Conservation (phyloP, 30 jellyfish, hydroid and myxozoan genomes). For the Hydractinia symbiolongicarpus region DNA sequence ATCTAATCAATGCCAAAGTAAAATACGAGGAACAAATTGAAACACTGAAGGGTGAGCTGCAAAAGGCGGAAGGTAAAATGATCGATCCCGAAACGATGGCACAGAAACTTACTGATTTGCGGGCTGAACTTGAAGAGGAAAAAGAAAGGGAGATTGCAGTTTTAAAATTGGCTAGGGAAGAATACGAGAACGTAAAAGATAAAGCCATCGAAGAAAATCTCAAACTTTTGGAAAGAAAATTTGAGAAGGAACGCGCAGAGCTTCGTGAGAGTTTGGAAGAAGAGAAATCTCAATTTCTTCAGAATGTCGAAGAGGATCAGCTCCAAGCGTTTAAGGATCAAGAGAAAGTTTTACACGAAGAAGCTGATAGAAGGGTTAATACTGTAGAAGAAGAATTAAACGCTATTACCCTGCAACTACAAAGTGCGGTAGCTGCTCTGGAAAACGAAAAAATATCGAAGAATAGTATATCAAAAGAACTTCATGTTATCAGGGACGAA, state of each 20-base stretch:
- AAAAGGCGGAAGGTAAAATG: neutral
- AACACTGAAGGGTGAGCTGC: slow-evolving; percentile 11
- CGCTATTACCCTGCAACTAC: neutral
- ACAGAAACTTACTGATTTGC: neutral
- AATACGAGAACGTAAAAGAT: slow-evolving; percentile 20
- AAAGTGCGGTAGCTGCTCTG: neutral
- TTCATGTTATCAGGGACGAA: neutral
- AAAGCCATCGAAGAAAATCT: slow-evolving; percentile 34
- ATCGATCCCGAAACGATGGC: neutral
- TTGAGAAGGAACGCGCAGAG: slow-evolving; percentile 9
- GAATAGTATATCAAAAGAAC: neutral
- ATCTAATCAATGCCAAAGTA: slow-evolving; percentile 10
- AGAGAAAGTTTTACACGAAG: neutral
- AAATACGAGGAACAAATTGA: slow-evolving; percentile 4
- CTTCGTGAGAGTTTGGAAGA: neutral
- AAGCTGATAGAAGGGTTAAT: neutral
- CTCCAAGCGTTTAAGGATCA: neutral
- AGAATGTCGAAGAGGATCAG: neutral
- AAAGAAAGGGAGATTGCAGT: slow-evolving; percentile 16
- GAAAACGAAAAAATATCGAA: neutral
- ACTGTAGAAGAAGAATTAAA: neutral
- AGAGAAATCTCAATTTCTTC: neutral
- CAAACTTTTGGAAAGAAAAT: slow-evolving; percentile 20
- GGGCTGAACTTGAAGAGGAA: slow-evolving; percentile 1
- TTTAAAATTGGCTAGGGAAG: slow-evolving; percentile 29